Conservation (phyloP, 2,113 vertebrate genomes). For the Arizona elegans region DNA sequence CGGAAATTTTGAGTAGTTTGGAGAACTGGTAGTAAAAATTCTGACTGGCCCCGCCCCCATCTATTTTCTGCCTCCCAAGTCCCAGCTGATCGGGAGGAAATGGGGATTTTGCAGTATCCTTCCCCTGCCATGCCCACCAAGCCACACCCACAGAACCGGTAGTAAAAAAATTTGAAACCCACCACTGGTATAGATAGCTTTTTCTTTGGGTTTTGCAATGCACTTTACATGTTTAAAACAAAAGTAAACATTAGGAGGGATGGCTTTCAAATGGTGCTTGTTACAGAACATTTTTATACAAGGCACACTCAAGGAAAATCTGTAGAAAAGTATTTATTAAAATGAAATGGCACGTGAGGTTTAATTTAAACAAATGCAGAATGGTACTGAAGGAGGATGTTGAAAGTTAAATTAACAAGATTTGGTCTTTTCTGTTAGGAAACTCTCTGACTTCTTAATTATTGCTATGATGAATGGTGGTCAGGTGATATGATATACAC, state of each 20-base stretch:
- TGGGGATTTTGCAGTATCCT: too few relatives aligned
- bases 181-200: background rate
- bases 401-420: background rate
- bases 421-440: background rate
- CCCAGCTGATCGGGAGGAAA: too few relatives aligned
- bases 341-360: background rate
- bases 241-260: background rate
- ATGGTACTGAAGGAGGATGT: background rate
- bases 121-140: too few relatives aligned
- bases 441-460: background rate
- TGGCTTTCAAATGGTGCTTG: background rate
- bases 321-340: background rate
- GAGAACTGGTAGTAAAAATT: too few relatives aligned
- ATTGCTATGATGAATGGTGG: background rate
- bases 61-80: too few relatives aligned
- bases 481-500: background rate
- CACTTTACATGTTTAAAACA: background rate
- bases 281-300: background rate
- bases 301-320: background rate
- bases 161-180: too few relatives aligned
- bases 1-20: too few relatives aligned
- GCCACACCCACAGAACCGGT: too few relatives aligned
- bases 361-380: background rate
- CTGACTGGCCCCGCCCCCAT: too few relatives aligned
- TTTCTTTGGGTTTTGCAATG: background rate